Conservation (phyloP, 2,113 vertebrate species). For the Coracopsis vasa region DNA sequence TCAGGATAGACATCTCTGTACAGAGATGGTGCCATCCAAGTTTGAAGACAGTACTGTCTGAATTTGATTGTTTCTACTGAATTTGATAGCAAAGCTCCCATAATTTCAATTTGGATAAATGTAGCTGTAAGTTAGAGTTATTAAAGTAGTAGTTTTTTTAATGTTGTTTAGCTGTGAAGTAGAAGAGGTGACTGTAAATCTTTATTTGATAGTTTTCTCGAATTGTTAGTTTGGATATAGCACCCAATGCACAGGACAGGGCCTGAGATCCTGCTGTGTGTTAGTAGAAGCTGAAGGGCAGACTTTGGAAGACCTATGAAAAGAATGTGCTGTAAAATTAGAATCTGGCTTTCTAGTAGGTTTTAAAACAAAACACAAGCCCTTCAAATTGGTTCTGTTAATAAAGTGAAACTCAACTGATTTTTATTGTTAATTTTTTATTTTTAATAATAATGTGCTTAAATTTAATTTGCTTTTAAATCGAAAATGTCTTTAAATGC, state of each 20-base stretch:
- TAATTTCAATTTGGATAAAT: neutral
- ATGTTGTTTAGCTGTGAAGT: neutral
- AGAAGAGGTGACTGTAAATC: neutral
- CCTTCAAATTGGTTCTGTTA: neutral
- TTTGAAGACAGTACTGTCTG: neutral
- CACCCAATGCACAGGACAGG: neutral
- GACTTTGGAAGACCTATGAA: neutral
- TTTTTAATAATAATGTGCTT: neutral
- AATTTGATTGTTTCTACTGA: neutral
- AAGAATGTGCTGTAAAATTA: neutral
- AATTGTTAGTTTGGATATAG: neutral
- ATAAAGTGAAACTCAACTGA: neutral
- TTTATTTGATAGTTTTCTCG: neutral
- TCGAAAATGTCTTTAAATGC: neutral
- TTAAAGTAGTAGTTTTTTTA: neutral
- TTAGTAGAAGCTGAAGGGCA: neutral
- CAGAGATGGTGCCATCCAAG: neutral
- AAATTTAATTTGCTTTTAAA: neutral
- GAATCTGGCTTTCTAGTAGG: neutral
- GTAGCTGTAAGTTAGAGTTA: neutral
- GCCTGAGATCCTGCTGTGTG: neutral
- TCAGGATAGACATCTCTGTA: neutral
- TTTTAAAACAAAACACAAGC: neutral
- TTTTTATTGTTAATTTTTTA: neutral
- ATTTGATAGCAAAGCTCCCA: neutral